Percentiles rank a stretch among this genome's conserved stretches.
Conservation (phyloP, 2,888 invertebrate genomes). For the Eristalinus sepulchralis region DNA sequence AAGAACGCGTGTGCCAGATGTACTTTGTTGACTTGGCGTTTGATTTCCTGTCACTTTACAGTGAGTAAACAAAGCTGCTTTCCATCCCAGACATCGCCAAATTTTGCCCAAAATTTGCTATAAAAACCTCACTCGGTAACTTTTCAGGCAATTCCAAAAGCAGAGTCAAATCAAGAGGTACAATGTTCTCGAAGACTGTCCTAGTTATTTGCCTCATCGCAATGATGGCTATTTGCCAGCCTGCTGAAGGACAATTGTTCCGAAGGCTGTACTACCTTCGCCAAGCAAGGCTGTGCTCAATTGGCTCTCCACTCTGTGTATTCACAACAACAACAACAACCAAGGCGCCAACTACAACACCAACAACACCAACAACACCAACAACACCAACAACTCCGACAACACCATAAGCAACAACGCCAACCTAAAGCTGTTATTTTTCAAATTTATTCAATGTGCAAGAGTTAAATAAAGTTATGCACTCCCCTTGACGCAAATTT, state of each 20-base stretch:
- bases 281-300: neutral
- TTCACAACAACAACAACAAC: neutral
- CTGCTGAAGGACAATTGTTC: neutral
- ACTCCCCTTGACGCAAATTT: no score
- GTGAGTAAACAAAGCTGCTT: neutral
- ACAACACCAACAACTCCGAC: no score
- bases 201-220: neutral
- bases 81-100: neutral
- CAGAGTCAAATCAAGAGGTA: neutral
- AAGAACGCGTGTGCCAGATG: no score
- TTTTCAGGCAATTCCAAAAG: neutral
- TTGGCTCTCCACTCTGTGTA: neutral
- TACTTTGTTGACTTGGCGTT: neutral
- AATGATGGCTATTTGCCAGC: neutral
- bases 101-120: neutral
- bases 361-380: neutral
- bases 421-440: no score
- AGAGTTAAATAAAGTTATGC: no score
- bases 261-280: neutral
- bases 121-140: neutral
- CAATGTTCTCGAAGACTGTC: neutral
- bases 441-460: no score
- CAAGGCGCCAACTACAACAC: neutral
- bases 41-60: neutral
- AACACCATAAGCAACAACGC: no score